phyloP scores from a whole-genome alignment of 2,797 vertebrate genomes.

The Enoplosus armatus region DNA sequence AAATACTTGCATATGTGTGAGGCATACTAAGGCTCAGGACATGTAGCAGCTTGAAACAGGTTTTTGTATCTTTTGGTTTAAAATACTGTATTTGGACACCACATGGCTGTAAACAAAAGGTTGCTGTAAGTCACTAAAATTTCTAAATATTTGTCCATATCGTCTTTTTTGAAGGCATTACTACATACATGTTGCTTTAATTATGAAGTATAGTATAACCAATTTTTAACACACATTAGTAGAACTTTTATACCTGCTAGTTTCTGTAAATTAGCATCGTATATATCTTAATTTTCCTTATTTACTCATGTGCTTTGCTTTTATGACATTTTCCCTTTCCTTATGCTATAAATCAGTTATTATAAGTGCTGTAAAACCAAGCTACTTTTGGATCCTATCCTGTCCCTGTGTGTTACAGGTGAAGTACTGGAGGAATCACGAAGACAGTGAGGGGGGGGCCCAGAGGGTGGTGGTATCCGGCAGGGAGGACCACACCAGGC shows the following conservation, averaged over 20 bases:
- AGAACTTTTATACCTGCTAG: neutral
- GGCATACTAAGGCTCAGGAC: neutral
- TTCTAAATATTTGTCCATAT: neutral
- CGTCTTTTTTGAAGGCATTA: neutral
- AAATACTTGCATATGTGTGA: neutral
- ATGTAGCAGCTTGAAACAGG: neutral
- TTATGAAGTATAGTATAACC: neutral
- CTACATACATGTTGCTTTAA: neutral
- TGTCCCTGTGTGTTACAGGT: slow-evolving; percentile 82
- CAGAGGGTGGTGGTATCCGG: slow-evolving; percentile 85
- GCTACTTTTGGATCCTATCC: neutral
- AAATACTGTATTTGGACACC: neutral
- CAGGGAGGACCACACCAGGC: slow-evolving; percentile 89
- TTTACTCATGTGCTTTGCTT: neutral
- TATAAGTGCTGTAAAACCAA: neutral
- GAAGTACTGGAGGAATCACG: slow-evolving; percentile 90
- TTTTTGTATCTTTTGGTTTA: slow-evolving; percentile 3
- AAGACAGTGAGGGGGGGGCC: slow-evolving; percentile 89
- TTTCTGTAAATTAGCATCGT: neutral
- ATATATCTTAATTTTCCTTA: neutral
- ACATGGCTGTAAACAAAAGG: neutral
- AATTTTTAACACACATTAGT: neutral
- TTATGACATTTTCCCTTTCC: neutral
- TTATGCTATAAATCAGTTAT: neutral
- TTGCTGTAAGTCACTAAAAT: neutral